Conservation (phyloP, 1,140 invertebrate species). For the Apis cerana region DNA sequence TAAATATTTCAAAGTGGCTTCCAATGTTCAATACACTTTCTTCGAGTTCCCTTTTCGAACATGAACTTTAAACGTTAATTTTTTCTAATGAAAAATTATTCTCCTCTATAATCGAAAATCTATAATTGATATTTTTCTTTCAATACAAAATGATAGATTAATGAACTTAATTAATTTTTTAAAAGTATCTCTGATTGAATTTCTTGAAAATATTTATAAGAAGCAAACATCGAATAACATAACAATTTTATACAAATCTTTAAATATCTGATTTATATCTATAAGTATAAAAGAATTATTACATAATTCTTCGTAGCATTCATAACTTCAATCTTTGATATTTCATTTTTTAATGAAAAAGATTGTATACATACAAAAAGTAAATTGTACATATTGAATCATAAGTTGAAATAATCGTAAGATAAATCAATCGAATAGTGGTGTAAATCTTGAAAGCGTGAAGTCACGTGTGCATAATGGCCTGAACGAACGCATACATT, state of each 20-base stretch:
- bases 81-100: background rate
- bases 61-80: background rate
- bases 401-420: background rate
- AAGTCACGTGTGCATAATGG: background rate
- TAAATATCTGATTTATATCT: background rate
- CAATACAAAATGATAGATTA: background rate
- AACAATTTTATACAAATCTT: background rate
- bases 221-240: background rate
- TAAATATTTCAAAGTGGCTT: background rate
- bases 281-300: background rate
- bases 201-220: background rate
- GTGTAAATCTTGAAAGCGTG: background rate
- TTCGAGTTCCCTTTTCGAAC: no score
- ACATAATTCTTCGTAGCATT: background rate
- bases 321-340: background rate
- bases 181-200: background rate
- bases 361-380: no score
- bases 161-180: no score
- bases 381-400: background rate
- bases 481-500: background rate
- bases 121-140: background rate
- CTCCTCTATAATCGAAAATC: background rate
- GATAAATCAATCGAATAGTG: background rate
- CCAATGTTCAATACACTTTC: no score
- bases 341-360: background rate